Base-by-base conservation (phyloP, 2,113 vertebrate species). In the Tenebrosternarchus preto region DNA sequence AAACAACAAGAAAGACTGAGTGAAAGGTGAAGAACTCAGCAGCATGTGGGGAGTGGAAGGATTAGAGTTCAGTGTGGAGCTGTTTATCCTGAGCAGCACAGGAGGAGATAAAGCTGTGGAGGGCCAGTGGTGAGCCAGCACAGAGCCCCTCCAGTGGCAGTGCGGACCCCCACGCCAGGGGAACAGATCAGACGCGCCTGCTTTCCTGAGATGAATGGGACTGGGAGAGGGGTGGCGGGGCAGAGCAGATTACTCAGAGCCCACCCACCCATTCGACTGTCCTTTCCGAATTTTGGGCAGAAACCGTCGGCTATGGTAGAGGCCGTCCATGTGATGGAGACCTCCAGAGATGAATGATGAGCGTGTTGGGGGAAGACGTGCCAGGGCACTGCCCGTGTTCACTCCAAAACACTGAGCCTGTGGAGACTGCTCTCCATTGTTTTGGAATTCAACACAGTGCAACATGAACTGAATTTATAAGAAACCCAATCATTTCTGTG, bases 161-260 rank as follows among this genome's bases (percentile, higher is more conserved):
- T 84, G 84, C 87, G 83, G 86, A 86, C 85, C 31, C 84, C 79
- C 63, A 78, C 89, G 91, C 91, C 91, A 92, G 88, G 87, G 86
- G 90, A 92, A 87, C 87, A 90, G 91, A 89, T 92, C 91, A 90
- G 87, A 27, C 82, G 87, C 75, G 88, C 88, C 89, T 90, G 88
- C 87, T 88, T 89, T 90, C 89, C 88, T 87, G 86, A 91, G 86
- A 91, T 91, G 90, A 92, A 91, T 88, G 84, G 90, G 91, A 90
- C 92, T 39, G 64, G 64, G 64, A 39, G 64, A 33, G 82, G 86
- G 43, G 43, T 12, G 43, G 43, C 12, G 43, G 88, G 76, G 88
- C 50, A 88, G 92, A 90, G 90, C 90, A 84, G 89, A 91, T 91
- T 92, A 90, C 70, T 81, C 84, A 83, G 85, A 90, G 89, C 88